phyloP scores from a whole-genome alignment of 2,113 vertebrate species.

The Salvelinus fontinalis region DNA sequence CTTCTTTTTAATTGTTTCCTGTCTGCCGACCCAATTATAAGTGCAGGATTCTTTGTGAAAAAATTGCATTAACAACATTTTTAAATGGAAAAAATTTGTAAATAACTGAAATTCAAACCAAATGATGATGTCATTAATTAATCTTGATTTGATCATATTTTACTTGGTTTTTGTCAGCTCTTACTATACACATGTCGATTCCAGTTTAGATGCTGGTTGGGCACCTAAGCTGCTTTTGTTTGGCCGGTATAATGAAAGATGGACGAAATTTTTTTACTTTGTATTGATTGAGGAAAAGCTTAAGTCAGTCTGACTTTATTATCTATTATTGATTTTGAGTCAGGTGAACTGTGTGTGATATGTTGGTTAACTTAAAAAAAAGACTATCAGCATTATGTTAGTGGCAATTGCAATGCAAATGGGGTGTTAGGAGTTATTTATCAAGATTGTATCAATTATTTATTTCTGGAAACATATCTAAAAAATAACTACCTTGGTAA shows the following conservation, averaged over 20 bases:
- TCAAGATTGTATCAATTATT: background rate
- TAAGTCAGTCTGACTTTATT: constrained; percentile 39
- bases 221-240: constrained; percentile 32
- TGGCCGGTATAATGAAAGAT: constrained; percentile 29
- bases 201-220: constrained; percentile 35
- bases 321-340: constrained; percentile 58
- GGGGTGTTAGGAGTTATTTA: background rate
- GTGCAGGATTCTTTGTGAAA: constrained; percentile 46
- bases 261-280: constrained; percentile 29
- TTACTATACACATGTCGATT: constrained; percentile 37
- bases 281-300: constrained; percentile 43
- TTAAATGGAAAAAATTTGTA: constrained; percentile 54
- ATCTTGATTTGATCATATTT: constrained; percentile 58
- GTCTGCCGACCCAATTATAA: constrained; percentile 72
- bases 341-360: constrained; percentile 27
- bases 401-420: background rate
- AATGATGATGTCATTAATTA: constrained; percentile 58
- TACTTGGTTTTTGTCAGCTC: constrained; percentile 45
- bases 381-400: background rate
- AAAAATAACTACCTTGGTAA: background rate
- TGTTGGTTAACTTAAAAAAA: constrained; percentile 36
- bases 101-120: constrained; percentile 64
- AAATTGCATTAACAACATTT: constrained; percentile 35
- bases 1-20: constrained; percentile 78
- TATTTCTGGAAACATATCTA: background rate